These are phyloP conservation scores for Callipepla californica DNA, from an alignment of 2,113 vertebrate genomes.

Conservation along the genomic window DNA sequence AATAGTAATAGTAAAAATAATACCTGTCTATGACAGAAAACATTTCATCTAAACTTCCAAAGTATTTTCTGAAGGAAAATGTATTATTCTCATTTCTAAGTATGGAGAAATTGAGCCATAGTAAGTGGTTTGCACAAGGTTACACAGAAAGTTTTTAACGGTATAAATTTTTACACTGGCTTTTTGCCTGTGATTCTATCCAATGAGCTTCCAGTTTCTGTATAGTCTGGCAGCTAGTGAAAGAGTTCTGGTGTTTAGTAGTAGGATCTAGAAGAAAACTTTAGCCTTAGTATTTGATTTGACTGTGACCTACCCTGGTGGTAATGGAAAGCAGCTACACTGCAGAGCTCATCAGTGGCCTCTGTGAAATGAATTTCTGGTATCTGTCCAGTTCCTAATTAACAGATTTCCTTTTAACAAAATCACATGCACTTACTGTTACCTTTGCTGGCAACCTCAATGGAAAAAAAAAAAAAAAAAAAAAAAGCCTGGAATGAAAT, in stretches of 20 bases:
- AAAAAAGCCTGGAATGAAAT: slow-evolving; percentile 19
- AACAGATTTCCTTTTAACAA: slow-evolving; percentile 25
- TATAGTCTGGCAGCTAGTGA: not conserved
- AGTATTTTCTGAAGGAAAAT: not conserved
- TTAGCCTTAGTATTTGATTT: not conserved
- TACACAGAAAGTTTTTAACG: not conserved
- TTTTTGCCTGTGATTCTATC: not conserved
- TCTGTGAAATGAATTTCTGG: slow-evolving; percentile 32
- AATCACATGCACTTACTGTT: slow-evolving; percentile 33
- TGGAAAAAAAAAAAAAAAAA: slow-evolving; percentile 25
- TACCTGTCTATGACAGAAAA: not conserved
- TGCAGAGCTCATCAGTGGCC: not conserved
- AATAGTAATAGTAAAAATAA: not conserved
- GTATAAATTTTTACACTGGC: not conserved
- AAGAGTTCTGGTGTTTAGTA: not conserved
- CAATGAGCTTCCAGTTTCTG: not conserved
- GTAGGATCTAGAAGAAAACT: slow-evolving; percentile 10
- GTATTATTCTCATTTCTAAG: not conserved
- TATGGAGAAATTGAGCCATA: not conserved
- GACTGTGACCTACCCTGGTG: not conserved
- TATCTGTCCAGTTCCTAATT: slow-evolving; percentile 33
- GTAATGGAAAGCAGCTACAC: slow-evolving; percentile 8
- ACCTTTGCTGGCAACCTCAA: not conserved
- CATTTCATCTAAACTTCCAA: not conserved
- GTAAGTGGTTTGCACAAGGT: not conserved